Evolutionary conservation across 2,888 invertebrate species (phyloP).

Genomic region (Andrena hattorfiana): DNA sequence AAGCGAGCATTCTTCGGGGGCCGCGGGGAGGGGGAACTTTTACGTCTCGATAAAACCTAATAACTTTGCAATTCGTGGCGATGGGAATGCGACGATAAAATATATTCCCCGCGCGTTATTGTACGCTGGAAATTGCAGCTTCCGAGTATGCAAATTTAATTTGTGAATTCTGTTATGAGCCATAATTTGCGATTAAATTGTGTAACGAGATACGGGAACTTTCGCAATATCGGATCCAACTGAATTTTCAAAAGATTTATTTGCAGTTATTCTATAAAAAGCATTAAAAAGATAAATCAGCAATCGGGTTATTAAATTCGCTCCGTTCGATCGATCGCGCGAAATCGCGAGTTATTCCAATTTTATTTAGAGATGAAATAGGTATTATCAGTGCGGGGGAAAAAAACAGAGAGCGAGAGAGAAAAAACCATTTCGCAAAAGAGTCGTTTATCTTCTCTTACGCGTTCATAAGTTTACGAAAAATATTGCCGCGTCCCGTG

Average conservation of each 20-base stretch:
- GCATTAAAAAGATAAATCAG: not conserved
- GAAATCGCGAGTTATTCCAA: too few species aligned
- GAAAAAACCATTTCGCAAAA: not conserved
- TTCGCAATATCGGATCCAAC: not conserved
- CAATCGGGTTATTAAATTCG: too few species aligned
- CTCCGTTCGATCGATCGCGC: too few species aligned
- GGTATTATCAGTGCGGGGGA: too few species aligned
- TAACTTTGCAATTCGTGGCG: not conserved
- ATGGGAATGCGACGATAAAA: not conserved
- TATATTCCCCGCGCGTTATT: not conserved
- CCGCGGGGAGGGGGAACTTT: not conserved
- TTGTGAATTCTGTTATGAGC: not conserved
- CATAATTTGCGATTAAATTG: too few species aligned
- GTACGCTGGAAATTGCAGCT: slow-evolving; percentile 2
- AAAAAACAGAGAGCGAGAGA: not conserved
- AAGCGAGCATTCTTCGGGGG: not conserved
- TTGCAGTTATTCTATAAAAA: not conserved
- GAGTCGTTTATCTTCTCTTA: not conserved
- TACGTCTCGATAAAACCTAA: not conserved
- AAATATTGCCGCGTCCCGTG: slow-evolving; percentile 15
- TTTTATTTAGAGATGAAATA: too few species aligned
- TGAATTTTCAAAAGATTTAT: slow-evolving; percentile 1
- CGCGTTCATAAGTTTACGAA: slow-evolving; percentile 15
- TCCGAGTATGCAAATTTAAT: slow-evolving; percentile 15
- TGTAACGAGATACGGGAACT: too few species aligned